phyloP scores from a whole-genome alignment of 30 jellyfish, hydroid and myxozoan species.

The Hydractinia symbiolongicarpus region DNA sequence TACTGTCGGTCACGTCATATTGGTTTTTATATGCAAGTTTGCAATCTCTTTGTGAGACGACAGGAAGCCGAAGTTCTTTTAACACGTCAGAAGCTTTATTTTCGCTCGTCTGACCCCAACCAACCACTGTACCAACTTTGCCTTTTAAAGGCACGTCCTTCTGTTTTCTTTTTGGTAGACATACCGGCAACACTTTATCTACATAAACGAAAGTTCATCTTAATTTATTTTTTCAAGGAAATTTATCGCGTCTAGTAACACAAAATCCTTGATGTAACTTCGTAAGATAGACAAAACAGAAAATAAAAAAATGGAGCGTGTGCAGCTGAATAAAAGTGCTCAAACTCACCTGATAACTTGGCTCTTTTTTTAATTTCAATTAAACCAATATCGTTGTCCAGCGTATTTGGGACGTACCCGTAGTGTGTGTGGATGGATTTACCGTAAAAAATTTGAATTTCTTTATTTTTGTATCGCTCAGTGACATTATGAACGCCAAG shows the following conservation, averaged over 20 bases:
- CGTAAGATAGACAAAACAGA: too few relatives aligned
- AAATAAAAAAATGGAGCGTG: too few relatives aligned
- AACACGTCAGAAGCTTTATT: constrained; percentile 51
- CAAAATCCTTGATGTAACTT: too few relatives aligned
- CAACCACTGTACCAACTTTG: constrained; percentile 69
- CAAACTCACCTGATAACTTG: constrained; percentile 33
- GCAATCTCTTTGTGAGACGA: constrained; percentile 54
- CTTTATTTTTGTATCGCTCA: constrained; percentile 37
- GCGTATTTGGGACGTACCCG: constrained; percentile 34
- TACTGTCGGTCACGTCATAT: constrained; percentile 65
- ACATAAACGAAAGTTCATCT: neutral
- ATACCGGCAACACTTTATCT: constrained; percentile 67
- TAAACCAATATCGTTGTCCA: constrained; percentile 88
- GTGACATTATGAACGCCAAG: constrained; percentile 82
- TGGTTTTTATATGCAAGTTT: constrained; percentile 46
- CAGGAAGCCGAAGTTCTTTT: constrained; percentile 77
- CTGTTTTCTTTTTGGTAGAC: constrained; percentile 70
- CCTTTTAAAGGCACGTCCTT: constrained; percentile 37
- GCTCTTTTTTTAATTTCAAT: constrained; percentile 53
- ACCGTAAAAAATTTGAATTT: constrained; percentile 38
- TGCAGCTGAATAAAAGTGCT: too few relatives aligned
- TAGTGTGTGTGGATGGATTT: constrained; percentile 54
- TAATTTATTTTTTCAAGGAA: too few relatives aligned
- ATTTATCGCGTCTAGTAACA: too few relatives aligned
- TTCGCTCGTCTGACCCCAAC: constrained; percentile 86